phyloP scores from a whole-genome alignment of 2,888 invertebrate species.

The Dynastes hyllus region DNA sequence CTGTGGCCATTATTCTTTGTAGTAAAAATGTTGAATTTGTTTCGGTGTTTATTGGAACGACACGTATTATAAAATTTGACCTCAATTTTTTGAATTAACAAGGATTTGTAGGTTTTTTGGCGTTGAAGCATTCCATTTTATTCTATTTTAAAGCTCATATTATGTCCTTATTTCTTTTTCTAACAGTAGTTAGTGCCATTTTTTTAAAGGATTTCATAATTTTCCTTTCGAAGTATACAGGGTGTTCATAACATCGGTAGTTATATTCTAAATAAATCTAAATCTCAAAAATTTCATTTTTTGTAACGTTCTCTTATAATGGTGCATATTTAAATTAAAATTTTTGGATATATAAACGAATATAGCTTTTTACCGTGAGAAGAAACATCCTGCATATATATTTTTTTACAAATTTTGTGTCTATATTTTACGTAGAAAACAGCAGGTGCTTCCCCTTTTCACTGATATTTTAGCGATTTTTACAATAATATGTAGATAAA shows the following conservation, averaged over 20 bases:
- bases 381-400: neutral
- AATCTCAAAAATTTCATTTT: no score
- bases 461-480: neutral
- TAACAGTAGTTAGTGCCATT: slow-evolving; percentile 53
- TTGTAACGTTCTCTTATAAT: no score
- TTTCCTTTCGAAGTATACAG: slow-evolving; percentile 14
- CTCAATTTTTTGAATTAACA: slow-evolving; percentile 1
- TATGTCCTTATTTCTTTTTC: slow-evolving; percentile 20
- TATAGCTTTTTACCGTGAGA: no score
- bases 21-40: no score
- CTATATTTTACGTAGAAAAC: neutral
- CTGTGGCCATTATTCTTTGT: no score
- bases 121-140: slow-evolving; percentile 49
- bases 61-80: neutral
- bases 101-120: slow-evolving; percentile 22
- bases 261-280: no score
- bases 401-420: neutral
- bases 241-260: no score
- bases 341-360: no score
- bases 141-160: slow-evolving; percentile 11
- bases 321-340: no score
- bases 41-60: neutral
- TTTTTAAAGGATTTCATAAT: slow-evolving; percentile 35
- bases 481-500: slow-evolving; percentile 13
- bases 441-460: slow-evolving; percentile 57